A percentile compares a stretch with the other conserved stretches of the same genome.
Conservation (phyloP, 2,888 invertebrate species). For the Macropis europaea region DNA sequence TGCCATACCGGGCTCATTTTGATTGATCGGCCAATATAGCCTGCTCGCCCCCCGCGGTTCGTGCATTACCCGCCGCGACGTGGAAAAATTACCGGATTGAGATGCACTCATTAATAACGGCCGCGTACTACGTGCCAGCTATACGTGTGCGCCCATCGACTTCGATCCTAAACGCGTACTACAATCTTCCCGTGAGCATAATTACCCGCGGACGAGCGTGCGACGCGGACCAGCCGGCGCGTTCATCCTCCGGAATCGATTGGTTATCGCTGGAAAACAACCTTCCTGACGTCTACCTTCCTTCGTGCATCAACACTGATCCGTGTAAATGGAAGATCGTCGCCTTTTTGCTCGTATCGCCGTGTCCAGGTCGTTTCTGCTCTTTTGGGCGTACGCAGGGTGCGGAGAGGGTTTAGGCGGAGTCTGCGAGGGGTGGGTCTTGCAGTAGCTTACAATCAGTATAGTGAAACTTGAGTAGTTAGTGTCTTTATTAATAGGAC, state of each 20-base stretch:
- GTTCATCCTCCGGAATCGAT: background rate
- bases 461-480: no score
- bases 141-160: constrained; percentile 32
- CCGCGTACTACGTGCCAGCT: constrained; percentile 53
- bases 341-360: no score
- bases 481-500: no score
- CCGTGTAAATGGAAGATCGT: no score
- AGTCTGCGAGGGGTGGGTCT: no score
- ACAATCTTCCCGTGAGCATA: constrained; percentile 6
- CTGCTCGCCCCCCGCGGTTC: constrained; percentile 76
- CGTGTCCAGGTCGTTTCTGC: no score
- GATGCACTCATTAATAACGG: constrained; percentile 79
- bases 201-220: constrained; percentile 41
- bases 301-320: no score
- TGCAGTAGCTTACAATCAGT: no score
- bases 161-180: constrained; percentile 51
- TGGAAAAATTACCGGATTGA: constrained; percentile 78
- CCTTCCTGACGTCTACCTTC: no score
- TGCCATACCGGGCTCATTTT: constrained; percentile 73
- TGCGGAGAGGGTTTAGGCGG: no score
- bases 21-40: constrained; percentile 79
- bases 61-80: constrained; percentile 77
- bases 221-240: constrained; percentile 24
- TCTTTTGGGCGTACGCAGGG: no score
- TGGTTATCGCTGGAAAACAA: background rate